These are phyloP conservation scores for Paraescarpia echinospica DNA, from an alignment of 1,140 invertebrate species.

Conservation along the genomic window DNA sequence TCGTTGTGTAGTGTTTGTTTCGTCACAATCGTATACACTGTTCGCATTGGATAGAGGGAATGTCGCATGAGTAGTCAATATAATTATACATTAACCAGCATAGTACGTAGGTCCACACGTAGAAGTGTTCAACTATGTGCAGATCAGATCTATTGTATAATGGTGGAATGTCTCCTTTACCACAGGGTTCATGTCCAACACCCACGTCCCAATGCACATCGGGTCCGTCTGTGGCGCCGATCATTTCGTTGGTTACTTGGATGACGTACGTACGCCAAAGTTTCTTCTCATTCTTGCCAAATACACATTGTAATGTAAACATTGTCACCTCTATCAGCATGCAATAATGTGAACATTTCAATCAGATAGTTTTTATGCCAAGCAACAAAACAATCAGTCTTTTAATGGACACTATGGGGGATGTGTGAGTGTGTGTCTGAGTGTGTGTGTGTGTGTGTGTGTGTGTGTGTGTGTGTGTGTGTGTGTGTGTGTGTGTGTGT, in stretches of 20 bases:
- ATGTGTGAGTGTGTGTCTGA: too few species aligned
- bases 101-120: too few species aligned
- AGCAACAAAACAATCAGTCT: neutral
- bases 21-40: neutral
- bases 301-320: neutral
- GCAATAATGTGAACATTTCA: neutral
- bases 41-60: too few species aligned
- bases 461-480: constrained; percentile 11
- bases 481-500: constrained; percentile 27
- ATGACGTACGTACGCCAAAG: neutral
- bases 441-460: too few species aligned
- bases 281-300: neutral
- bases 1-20: neutral
- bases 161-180: neutral
- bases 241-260: neutral
- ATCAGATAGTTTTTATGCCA: neutral
- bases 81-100: too few species aligned
- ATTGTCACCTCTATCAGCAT: neutral
- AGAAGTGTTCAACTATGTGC: too few species aligned
- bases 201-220: neutral
- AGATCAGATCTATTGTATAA: neutral
- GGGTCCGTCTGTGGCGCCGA: neutral
- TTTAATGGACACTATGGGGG: constrained; percentile 5
- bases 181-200: neutral
- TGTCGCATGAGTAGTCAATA: too few species aligned